These are phyloP conservation scores for Bryconaethiops microstoma DNA, from an alignment of 2,797 vertebrate species.

Conservation along the genomic window DNA sequence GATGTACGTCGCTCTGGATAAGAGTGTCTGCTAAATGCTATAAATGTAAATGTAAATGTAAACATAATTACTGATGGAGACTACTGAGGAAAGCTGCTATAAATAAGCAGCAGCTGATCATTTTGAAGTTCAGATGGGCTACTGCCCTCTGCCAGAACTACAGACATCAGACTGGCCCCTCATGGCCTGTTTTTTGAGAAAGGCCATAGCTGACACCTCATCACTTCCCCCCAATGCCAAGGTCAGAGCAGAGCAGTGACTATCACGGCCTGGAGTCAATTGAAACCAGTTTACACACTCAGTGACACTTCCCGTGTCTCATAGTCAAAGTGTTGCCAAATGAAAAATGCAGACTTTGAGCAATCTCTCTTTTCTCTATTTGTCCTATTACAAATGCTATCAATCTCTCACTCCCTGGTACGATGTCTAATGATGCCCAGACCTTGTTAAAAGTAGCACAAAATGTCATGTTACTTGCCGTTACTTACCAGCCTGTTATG, in stretches of 20 bases:
- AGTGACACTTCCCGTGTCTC: background rate
- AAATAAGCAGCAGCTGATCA: background rate
- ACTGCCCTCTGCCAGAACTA: background rate
- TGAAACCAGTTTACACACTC: conserved; percentile 2
- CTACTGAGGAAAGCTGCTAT: background rate
- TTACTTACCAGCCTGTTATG: too few species aligned
- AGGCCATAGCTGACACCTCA: background rate
- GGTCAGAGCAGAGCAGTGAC: background rate
- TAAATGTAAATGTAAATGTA: too few species aligned
- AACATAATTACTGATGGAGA: too few species aligned
- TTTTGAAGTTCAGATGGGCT: background rate
- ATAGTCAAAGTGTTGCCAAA: background rate
- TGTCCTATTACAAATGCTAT: background rate
- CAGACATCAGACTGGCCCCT: conserved; percentile 3
- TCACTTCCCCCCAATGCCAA: background rate
- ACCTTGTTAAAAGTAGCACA: background rate
- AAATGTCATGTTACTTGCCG: too few species aligned
- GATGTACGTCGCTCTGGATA: too few species aligned
- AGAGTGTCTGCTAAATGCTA: too few species aligned
- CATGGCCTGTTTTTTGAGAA: background rate
- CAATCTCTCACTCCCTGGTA: background rate
- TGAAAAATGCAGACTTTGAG: background rate
- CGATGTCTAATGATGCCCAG: background rate
- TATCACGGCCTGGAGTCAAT: background rate
- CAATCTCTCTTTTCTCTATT: background rate